Evolutionary conservation across 2,113 vertebrate genomes (phyloP), one percentile per base, ranked within the genome.

Genomic region (Galemys pyrenaicus): DNA sequence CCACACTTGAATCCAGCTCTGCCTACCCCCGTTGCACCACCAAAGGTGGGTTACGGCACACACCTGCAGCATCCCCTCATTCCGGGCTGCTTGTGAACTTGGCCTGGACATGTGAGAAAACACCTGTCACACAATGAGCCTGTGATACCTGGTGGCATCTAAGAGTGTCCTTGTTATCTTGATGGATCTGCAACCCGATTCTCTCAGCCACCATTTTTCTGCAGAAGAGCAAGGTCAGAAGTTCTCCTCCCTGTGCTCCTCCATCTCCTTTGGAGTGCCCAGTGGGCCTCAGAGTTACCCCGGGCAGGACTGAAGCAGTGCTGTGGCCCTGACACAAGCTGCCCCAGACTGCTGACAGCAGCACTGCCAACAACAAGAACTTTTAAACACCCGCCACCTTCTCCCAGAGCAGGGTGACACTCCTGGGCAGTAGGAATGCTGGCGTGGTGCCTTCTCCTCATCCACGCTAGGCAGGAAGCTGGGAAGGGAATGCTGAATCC

Each of bases 361-460:
- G 91, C 12, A 0, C 0, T 39, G 56, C 46, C 65, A 84, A 83
- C 12, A 46, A 68, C 46, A 10, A 89, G 67, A 93, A 91, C 95
- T 84, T 68, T 79, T 26, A 41, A 54, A 95, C 89, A 60, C 74
- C 56, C 15, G 26, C 78, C 86, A 82, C 16, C 75, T 92, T 92
- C 89, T 95, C 91, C 95, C 74, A 24, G n/a, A 75, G 77, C 20
- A 16, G 4, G 32, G 78, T 92, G 81, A 87, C 32, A 80, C 64
- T 71, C 24, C 46, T 8, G 1, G 32, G 30, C 70, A 37, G 2
- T 67, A 91, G 35, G 64, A 92, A 94, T 70, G 84, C 73, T 78
- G 78, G 56, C 35, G 32, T 54, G 46, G 37, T 16, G 46, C 71
- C 51, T 37, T 24, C 17, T n/a, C 20, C 32, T 12, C 46, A 15